phyloP scores from a whole-genome alignment of 2,888 invertebrate species.

The Morinoia aosen region DNA sequence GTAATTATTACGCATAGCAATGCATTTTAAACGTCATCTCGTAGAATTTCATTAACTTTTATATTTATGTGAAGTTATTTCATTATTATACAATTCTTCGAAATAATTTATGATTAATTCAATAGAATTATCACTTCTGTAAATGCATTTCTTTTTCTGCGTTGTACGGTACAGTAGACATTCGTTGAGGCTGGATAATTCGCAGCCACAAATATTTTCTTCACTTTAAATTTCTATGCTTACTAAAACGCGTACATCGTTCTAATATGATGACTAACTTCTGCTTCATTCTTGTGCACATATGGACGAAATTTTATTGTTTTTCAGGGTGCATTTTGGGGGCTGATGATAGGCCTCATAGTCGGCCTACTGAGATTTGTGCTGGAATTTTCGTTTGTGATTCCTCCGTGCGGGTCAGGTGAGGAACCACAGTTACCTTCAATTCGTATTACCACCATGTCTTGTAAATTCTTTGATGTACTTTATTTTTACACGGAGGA shows the following conservation, averaged over 20 bases:
- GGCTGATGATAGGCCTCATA: conserved; percentile 74
- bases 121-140: background rate
- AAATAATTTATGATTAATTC: background rate
- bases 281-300: background rate
- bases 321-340: conserved; percentile 75
- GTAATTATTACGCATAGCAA: background rate
- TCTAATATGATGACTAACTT: background rate
- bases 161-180: background rate
- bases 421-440: background rate
- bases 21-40: background rate
- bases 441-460: background rate
- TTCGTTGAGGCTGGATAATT: background rate
- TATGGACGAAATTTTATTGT: background rate
- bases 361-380: conserved; percentile 73
- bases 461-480: background rate
- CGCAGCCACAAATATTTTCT: background rate
- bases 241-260: background rate
- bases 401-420: conserved; percentile 72
- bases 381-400: conserved; percentile 74
- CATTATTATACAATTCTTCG: background rate
- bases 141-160: background rate
- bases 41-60: background rate
- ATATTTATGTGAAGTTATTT: background rate
- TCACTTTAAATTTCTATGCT: background rate
- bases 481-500: background rate